phyloP scores from a whole-genome alignment of 2,888 invertebrate species.

The Penaeus monodon region DNA sequence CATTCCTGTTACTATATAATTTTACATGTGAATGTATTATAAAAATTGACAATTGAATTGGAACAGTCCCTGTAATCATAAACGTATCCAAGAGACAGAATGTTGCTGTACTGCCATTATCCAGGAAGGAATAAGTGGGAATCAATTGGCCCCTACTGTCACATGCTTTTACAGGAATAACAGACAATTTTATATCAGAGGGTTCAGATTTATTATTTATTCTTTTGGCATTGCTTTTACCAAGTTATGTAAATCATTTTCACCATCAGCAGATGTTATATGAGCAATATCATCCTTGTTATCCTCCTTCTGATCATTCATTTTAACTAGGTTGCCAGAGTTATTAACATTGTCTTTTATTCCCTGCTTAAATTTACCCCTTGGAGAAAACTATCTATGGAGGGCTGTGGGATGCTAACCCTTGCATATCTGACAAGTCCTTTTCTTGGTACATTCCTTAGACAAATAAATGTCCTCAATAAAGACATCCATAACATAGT shows the following conservation, averaged over 20 bases:
- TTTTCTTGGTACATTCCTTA: neutral
- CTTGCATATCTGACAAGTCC: neutral
- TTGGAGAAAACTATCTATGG: neutral
- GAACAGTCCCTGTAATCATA: neutral
- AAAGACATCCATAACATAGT: slow-evolving; percentile 11
- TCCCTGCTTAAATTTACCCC: too few relatives aligned
- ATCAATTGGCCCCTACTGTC: neutral
- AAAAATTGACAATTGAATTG: neutral
- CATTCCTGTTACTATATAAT: neutral
- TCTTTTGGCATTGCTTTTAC: neutral
- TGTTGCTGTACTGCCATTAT: slow-evolving; percentile 7
- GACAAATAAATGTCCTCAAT: neutral
- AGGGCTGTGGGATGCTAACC: slow-evolving; percentile 8
- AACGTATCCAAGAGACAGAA: neutral
- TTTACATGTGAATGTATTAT: neutral
- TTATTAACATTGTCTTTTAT: too few relatives aligned
- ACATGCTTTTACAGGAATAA: neutral
- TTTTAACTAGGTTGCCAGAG: too few relatives aligned
- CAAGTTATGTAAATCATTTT: neutral
- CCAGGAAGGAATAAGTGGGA: neutral
- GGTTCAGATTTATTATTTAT: neutral
- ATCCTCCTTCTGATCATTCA: neutral
- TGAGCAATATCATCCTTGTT: neutral
- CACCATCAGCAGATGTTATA: neutral
- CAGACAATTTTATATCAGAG: neutral